Evolutionary conservation across 2,888 invertebrate species (phyloP).

Genomic region (Platycheirus rosarum): DNA sequence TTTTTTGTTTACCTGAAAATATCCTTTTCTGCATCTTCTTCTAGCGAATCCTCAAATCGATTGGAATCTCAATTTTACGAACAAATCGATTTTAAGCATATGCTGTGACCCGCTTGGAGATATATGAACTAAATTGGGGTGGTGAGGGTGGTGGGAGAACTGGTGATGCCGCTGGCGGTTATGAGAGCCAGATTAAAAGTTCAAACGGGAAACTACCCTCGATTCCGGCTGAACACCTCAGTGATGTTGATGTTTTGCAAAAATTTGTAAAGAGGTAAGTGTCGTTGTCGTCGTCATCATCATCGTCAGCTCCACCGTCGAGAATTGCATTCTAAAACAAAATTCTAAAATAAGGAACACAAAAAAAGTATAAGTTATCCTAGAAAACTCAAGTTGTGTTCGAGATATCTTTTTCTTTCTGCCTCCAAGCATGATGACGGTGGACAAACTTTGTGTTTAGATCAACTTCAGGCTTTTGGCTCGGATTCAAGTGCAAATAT

Average conservation of each 20-base stretch:
- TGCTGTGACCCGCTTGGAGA: conserved; percentile 82
- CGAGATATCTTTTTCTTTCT: conserved; percentile 34
- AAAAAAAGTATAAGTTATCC: conserved; percentile 76
- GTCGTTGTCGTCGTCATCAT: conserved; percentile 51
- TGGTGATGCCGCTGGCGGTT: conserved; percentile 43
- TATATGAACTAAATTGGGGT: conserved; percentile 77
- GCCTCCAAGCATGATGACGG: conserved; percentile 6
- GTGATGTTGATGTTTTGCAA: conserved; percentile 88
- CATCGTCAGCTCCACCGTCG: not conserved
- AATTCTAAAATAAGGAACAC: not conserved
- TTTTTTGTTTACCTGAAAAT: no score
- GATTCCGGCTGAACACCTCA: conserved; percentile 82
- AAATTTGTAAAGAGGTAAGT: conserved; percentile 90
- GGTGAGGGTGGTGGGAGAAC: conserved; percentile 11
- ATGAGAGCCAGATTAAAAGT: conserved; percentile 69
- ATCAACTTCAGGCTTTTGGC: conserved; percentile 64
- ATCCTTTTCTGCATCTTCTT: conserved; percentile 48
- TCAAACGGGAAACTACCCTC: conserved; percentile 81
- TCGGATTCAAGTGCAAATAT: conserved; percentile 64
- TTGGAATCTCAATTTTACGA: conserved; percentile 81
- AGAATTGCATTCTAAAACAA: conserved; percentile 25
- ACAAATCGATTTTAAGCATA: conserved; percentile 81
- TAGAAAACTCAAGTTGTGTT: conserved; percentile 45
- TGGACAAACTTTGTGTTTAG: conserved; percentile 45
- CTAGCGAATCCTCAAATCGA: conserved; percentile 79